These are phyloP conservation scores for Eupithecia vulgata DNA, from an alignment of 2,888 invertebrate species.

Conservation along the genomic window DNA sequence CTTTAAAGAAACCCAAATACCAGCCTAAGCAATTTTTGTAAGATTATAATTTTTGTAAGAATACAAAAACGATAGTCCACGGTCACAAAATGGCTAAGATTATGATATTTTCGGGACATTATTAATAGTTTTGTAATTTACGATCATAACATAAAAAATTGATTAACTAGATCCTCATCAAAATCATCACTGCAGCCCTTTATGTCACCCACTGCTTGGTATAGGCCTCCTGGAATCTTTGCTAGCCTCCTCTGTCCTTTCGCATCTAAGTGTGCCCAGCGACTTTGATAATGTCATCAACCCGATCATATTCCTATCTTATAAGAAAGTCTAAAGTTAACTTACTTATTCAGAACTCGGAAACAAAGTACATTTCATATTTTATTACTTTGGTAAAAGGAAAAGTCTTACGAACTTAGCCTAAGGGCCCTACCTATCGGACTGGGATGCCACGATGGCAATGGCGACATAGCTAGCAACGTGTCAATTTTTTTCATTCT, in stretches of 20 bases:
- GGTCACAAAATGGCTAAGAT: not conserved
- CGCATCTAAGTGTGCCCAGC: no score
- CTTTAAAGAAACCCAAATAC: not conserved
- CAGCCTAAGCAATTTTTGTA: not conserved
- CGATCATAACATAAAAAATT: not conserved
- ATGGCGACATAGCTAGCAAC: no score
- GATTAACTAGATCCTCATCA: no score
- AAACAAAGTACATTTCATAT: not conserved
- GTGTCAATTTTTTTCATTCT: no score
- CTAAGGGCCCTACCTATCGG: not conserved
- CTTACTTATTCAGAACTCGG: not conserved
- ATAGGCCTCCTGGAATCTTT: no score
- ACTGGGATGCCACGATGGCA: no score
- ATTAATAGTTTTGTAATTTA: not conserved
- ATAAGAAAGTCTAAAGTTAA: not conserved
- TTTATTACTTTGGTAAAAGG: not conserved
- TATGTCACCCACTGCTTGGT: no score
- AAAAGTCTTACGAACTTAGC: not conserved
- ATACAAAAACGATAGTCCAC: not conserved
- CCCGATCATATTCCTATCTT: not conserved
- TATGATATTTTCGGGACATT: not conserved
- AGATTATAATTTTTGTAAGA: not conserved
- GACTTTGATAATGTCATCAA: no score
- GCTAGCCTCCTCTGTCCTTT: no score
- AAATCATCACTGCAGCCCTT: no score